Conservation (phyloP, 2,797 vertebrate genomes). For the Glyptemys insculpta region DNA sequence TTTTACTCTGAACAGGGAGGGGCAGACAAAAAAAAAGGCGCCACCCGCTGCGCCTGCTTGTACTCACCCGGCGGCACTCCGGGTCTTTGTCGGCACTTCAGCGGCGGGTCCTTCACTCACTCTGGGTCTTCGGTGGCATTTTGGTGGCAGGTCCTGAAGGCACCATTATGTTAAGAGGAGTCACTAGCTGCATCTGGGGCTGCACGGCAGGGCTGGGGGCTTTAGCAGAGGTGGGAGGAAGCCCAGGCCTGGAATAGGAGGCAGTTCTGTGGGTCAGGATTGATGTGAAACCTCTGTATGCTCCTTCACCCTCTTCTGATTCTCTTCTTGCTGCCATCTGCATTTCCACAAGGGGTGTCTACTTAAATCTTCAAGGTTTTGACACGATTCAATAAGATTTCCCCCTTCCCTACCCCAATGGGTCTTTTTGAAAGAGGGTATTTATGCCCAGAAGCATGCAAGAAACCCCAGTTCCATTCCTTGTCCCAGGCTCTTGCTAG, state of each 20-base stretch:
- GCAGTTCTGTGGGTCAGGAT: not conserved
- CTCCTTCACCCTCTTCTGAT: not conserved
- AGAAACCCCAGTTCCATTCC: not conserved
- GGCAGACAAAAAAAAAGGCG: too few species aligned
- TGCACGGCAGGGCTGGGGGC: not conserved
- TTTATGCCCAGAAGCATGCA: not conserved
- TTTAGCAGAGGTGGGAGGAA: not conserved
- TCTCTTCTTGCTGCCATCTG: not conserved
- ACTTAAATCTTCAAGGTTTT: not conserved
- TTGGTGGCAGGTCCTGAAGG: too few species aligned
- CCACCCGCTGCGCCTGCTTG: too few species aligned
- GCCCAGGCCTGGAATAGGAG: not conserved
- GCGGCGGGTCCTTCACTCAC: too few species aligned
- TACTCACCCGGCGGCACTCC: too few species aligned
- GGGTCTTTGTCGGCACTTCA: too few species aligned
- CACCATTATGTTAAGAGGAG: not conserved
- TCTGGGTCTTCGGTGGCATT: too few species aligned
- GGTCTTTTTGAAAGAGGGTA: not conserved
- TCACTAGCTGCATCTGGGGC: not conserved
- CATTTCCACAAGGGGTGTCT: not conserved
- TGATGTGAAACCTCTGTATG: not conserved
- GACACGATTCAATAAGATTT: not conserved
- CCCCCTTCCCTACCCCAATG: too few species aligned
- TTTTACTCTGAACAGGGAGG: too few species aligned
- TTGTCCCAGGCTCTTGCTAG: not conserved